Percentiles rank a stretch among this genome's conserved stretches.
Conservation (phyloP, 2,888 invertebrate species). For the Euplexia lucipara region DNA sequence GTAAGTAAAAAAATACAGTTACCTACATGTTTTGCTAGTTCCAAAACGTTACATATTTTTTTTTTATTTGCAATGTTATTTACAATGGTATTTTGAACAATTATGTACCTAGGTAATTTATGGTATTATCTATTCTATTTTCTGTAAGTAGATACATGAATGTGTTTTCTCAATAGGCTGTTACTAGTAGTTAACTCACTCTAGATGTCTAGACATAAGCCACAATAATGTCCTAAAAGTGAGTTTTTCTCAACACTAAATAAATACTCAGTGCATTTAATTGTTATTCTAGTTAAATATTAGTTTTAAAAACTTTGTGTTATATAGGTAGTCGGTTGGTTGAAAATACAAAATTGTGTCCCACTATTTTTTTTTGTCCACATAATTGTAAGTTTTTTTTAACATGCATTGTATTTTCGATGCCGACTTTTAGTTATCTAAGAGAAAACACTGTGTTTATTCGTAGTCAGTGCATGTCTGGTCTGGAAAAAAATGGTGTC, state of each 20-base stretch:
- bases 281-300: constrained; percentile 47
- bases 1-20: background rate
- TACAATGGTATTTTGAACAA: constrained; percentile 5
- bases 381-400: background rate
- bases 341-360: constrained; percentile 24
- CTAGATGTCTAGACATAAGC: constrained; percentile 9
- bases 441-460: constrained; percentile 8
- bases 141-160: background rate
- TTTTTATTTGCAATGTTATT: constrained; percentile 9
- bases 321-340: constrained; percentile 10
- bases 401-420: constrained; percentile 18
- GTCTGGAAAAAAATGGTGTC: constrained; percentile 24
- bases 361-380: background rate
- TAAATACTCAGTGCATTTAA: constrained; percentile 72
- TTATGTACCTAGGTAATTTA: background rate
- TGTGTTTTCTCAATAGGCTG: constrained; percentile 6
- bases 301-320: constrained; percentile 31
- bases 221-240: constrained; percentile 26
- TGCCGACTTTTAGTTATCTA: constrained; percentile 5
- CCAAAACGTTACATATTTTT: background rate
- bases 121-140: constrained; percentile 4
- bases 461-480: constrained; percentile 5
- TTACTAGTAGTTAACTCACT: constrained; percentile 28
- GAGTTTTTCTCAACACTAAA: constrained; percentile 22
- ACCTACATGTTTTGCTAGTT: background rate